These are phyloP conservation scores for Bembecia ichneumoniformis DNA, from an alignment of 2,888 invertebrate species.

Conservation along the genomic window DNA sequence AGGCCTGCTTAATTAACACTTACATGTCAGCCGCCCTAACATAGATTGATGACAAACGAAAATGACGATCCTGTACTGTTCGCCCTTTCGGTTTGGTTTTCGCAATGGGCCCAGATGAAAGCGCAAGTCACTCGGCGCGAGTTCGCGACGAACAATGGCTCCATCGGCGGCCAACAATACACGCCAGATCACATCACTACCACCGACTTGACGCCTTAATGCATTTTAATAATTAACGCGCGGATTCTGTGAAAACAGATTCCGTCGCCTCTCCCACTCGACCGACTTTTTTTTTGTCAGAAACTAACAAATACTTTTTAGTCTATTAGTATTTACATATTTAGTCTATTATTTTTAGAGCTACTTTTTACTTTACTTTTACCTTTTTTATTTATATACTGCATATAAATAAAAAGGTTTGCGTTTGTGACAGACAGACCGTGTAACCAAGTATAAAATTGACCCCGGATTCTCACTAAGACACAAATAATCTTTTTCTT, in stretches of 20 bases:
- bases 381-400: too few species aligned
- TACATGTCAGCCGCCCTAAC: constrained; percentile 68
- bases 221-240: constrained; percentile 63
- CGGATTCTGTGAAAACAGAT: not conserved
- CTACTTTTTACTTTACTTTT: too few species aligned
- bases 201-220: constrained; percentile 56
- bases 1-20: constrained; percentile 72
- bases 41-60: constrained; percentile 72
- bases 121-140: constrained; percentile 57
- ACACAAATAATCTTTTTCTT: too few species aligned
- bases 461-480: too few species aligned
- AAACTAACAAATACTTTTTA: too few species aligned
- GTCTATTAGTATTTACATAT: too few species aligned
- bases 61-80: constrained; percentile 62
- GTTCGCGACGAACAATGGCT: constrained; percentile 52
- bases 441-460: too few species aligned
- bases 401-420: too few species aligned
- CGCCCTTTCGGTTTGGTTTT: constrained; percentile 49
- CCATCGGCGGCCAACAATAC: constrained; percentile 41
- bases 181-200: constrained; percentile 47
- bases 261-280: too few species aligned
- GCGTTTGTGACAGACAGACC: too few species aligned
- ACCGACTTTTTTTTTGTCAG: too few species aligned
- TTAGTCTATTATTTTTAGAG: too few species aligned
- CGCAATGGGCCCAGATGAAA: constrained; percentile 39